Percentiles rank a stretch among this genome's conserved stretches.
Conservation (phyloP, 2,888 invertebrate genomes). For the Trichopria drosophilae region DNA sequence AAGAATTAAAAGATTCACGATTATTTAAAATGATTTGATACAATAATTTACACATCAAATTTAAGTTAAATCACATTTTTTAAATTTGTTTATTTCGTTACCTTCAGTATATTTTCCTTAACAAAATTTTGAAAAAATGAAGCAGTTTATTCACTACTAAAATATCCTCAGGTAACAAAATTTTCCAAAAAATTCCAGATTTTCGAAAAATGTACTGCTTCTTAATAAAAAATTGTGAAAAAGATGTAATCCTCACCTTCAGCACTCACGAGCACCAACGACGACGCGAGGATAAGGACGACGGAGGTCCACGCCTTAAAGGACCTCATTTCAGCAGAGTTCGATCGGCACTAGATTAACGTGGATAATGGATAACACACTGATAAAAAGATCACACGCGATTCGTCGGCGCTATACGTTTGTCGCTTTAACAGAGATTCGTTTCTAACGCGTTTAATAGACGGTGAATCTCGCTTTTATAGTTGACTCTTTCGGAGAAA, state of each 20-base stretch:
- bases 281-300: slow-evolving; percentile 47
- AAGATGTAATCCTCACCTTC: slow-evolving; percentile 50
- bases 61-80: no score
- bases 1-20: no score
- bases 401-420: slow-evolving; percentile 31
- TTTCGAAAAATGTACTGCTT: no score
- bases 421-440: slow-evolving; percentile 47
- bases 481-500: slow-evolving; percentile 58
- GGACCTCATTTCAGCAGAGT: slow-evolving; percentile 47
- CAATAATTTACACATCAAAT: no score
- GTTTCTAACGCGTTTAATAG: slow-evolving; percentile 56
- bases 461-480: slow-evolving; percentile 55
- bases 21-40: no score
- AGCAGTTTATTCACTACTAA: no score
- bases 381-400: slow-evolving; percentile 19
- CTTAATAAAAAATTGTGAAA: neutral
- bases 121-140: no score
- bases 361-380: neutral
- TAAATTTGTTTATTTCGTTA: no score
- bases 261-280: slow-evolving; percentile 48
- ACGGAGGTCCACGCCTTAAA: slow-evolving; percentile 46
- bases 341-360: neutral
- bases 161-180: no score
- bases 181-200: no score
- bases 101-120: no score